Evolutionary conservation across 2,113 vertebrate species (phyloP).

Genomic region (Hirundichthys speculiger): DNA sequence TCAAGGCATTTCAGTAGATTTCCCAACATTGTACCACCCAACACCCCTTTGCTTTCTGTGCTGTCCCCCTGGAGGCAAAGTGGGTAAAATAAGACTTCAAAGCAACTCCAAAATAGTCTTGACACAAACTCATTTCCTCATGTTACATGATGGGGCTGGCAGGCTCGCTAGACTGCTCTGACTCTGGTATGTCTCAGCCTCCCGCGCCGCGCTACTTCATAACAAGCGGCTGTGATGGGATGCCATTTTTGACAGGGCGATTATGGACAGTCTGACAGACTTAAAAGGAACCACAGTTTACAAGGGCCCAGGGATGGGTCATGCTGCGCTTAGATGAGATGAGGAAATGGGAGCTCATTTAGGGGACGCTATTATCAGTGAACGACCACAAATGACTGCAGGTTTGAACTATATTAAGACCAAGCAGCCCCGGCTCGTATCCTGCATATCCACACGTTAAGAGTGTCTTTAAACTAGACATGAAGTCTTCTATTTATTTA

Average conservation of each 20-base stretch:
- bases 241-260: constrained; percentile 70
- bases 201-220: constrained; percentile 60
- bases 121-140: constrained; percentile 82
- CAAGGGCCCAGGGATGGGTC: constrained; percentile 58
- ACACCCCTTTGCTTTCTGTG: constrained; percentile 51
- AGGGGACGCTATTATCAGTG: constrained; percentile 56
- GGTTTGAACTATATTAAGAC: constrained; percentile 53
- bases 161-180: constrained; percentile 51
- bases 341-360: constrained; percentile 74
- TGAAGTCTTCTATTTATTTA: too few relatives aligned
- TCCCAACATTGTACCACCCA: constrained; percentile 54
- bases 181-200: constrained; percentile 67
- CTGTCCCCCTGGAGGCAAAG: constrained; percentile 71
- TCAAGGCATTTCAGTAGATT: constrained; percentile 61
- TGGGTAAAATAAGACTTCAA: constrained; percentile 83
- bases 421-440: constrained; percentile 14
- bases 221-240: constrained; percentile 68
- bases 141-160: constrained; percentile 72
- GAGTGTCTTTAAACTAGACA: too few relatives aligned
- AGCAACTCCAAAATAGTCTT: constrained; percentile 81
- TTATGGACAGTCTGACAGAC: constrained; percentile 70
- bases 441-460: constrained; percentile 18
- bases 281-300: constrained; percentile 73
- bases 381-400: constrained; percentile 63
- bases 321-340: constrained; percentile 61